phyloP scores from a whole-genome alignment of 2,113 vertebrate species.

The Dicaeum eximium region DNA sequence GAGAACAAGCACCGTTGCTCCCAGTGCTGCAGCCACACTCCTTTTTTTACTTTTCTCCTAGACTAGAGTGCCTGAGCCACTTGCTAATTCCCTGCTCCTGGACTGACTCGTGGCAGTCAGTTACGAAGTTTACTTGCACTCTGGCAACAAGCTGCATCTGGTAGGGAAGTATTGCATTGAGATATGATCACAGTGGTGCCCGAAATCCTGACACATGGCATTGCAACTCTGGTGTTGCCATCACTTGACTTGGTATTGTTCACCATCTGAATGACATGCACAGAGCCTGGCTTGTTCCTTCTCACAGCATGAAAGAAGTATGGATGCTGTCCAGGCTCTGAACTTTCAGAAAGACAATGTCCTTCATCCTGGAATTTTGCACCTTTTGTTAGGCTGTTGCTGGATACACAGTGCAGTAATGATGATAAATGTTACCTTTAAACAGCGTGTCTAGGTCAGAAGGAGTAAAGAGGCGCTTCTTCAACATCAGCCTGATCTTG shows the following conservation, averaged over 20 bases:
- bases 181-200: constrained; percentile 70
- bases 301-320: neutral
- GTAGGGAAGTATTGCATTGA: constrained; percentile 63
- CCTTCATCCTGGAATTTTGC: neutral
- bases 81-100: constrained; percentile 2
- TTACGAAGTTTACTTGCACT: constrained; percentile 58
- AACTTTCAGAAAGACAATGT: neutral
- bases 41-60: constrained; percentile 47
- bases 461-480: constrained; percentile 16
- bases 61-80: constrained; percentile 39
- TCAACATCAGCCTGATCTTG: constrained; percentile 24
- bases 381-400: neutral
- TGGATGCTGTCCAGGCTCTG: constrained; percentile 4
- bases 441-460: constrained; percentile 11
- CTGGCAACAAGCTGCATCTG: constrained; percentile 41
- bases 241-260: constrained; percentile 39
- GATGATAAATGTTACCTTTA: neutral
- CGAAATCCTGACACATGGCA: constrained; percentile 70
- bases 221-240: constrained; percentile 67
- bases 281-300: neutral
- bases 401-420: neutral
- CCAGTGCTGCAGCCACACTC: constrained; percentile 17
- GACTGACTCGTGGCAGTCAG: neutral
- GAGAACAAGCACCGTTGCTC: neutral
- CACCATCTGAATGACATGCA: neutral